These are phyloP conservation scores for Crotalus horridus DNA, from an alignment of 2,113 vertebrate genomes.

Conservation along the genomic window DNA sequence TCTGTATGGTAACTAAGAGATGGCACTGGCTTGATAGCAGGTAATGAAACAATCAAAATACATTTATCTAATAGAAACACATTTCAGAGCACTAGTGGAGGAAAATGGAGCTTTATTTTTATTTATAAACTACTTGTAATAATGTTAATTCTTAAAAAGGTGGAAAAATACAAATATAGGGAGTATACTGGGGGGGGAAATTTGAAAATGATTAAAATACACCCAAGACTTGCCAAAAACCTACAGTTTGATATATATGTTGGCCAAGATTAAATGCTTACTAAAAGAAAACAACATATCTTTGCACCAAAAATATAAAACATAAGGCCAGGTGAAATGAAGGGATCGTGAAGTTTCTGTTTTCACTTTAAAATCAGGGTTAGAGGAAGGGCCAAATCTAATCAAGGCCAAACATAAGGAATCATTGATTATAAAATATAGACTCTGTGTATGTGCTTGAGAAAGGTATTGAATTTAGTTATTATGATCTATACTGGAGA, in stretches of 20 bases:
- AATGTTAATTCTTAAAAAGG: background rate
- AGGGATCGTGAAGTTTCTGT: background rate
- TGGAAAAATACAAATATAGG: background rate
- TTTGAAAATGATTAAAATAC: background rate
- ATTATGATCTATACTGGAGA: background rate
- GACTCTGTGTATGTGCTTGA: background rate
- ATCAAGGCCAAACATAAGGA: background rate
- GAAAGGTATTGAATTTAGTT: background rate
- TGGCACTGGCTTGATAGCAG: background rate
- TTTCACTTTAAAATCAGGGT: background rate
- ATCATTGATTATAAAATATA: background rate
- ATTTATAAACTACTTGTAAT: background rate
- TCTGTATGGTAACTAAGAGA: background rate
- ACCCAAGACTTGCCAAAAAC: background rate
- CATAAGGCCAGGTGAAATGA: background rate
- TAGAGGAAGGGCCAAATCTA: background rate
- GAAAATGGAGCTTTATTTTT: background rate
- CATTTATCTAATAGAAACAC: background rate
- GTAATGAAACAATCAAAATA: background rate
- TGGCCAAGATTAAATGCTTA: background rate
- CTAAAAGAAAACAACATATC: background rate
- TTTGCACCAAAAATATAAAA: background rate
- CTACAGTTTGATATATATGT: background rate
- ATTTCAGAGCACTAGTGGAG: background rate
- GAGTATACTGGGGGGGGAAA: too few species aligned